phyloP scores from a whole-genome alignment of 2,113 vertebrate genomes.

The Hyaena hyaena region DNA sequence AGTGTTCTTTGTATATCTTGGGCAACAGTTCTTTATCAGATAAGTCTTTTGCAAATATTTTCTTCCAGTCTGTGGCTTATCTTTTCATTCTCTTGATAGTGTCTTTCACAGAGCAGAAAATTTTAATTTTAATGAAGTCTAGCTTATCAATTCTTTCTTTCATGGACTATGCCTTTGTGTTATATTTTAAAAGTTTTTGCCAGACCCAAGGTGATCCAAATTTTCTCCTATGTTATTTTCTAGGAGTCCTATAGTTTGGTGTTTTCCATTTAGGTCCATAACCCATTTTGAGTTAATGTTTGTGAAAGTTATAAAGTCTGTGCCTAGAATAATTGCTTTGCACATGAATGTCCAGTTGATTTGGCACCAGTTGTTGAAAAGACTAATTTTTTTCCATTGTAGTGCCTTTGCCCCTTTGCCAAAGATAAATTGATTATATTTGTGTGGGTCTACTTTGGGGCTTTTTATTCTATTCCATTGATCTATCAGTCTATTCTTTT shows the following conservation, averaged over 20 bases:
- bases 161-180: neutral
- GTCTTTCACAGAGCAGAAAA: neutral
- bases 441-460: neutral
- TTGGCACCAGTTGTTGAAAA: neutral
- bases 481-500: neutral
- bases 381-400: neutral
- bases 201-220: neutral
- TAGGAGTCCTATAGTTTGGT: neutral
- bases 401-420: neutral
- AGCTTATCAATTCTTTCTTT: neutral
- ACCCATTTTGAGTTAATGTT: neutral
- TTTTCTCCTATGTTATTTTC: constrained; percentile 7
- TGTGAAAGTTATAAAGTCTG: neutral
- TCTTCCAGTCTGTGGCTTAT: neutral
- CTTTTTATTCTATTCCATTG: neutral
- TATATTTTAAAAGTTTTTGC: neutral
- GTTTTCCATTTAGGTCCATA: neutral
- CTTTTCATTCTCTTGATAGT: neutral
- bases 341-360: neutral
- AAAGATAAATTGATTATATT: neutral
- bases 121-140: neutral
- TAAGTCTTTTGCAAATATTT: neutral
- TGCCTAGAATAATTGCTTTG: neutral
- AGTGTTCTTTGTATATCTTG: neutral
- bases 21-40: neutral